Base-by-base conservation (phyloP, 2,797 vertebrate genomes). In the Silurus lanzhouensis region DNA sequence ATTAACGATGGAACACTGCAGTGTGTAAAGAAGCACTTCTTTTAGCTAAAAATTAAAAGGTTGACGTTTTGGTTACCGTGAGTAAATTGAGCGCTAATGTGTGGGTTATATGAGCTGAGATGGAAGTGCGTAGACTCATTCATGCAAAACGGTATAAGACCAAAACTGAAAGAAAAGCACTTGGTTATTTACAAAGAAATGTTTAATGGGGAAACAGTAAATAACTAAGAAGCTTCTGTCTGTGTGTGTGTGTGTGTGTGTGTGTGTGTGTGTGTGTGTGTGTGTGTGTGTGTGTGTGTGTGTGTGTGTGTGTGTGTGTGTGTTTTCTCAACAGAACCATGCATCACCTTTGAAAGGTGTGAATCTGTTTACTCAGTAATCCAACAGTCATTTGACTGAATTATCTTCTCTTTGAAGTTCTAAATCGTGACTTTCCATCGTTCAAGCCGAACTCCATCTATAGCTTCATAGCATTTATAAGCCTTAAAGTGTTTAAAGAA, bases 401-500 rank as follows among this genome's bases (percentile, higher is more conserved):
- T 81, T 66, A 81, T 81, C 20, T 66, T 6, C 61, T 27, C 7
- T 25, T 46, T 5, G 38, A 64, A 66, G 22, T 25, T 58, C 60
- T 25, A 80, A 80, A 80, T 63, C 58, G 6, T 80, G 75, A 38
- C 19, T n/a, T 66, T 81, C 78, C 61, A 81, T 48, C 58, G 7
- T 79, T 63, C 58, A 44, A 64, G 8, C 20, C n/a, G n/a, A 38
- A 38, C 27, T 67, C n/a, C 63, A 25, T 20, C n/a, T 27, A 55
- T 17, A 68, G 31, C n/a, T 81, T n/a, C 25, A 55, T 38, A 31
- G 64, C 14, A 68, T 82, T 66, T 57, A 58, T 58, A 82, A 67
- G 55, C 44, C 67, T 1, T 71, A 70, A 82, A 55, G 12, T n/a
- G 66, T 82, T 82, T 82, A 71, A 82, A 60, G 27, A 71, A 55